Base-by-base conservation (phyloP, 2,797 vertebrate genomes). In the Pteropus rufus region DNA sequence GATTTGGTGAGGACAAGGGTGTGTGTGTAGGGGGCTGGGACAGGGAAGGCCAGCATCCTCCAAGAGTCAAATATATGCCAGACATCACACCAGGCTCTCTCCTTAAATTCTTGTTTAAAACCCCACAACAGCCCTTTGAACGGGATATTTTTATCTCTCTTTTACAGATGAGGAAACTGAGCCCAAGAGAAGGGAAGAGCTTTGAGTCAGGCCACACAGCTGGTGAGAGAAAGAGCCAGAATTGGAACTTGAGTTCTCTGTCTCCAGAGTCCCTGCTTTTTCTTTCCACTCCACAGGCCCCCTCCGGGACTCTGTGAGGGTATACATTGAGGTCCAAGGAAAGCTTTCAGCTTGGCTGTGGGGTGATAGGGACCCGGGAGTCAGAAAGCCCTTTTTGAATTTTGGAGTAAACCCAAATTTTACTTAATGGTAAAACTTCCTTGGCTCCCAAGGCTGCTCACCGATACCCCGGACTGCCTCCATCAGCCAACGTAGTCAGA, bases 91-190 rank as follows among this genome's bases (percentile, higher is more conserved):
- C 14, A 12, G 23, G 11, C 0, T 0, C 31, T 4, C 7, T 7
- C 44, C 77, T 54, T 31, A 2, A 18, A 24, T 9, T 23, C 14
- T 26, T 31, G 54, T 58, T 81, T 46, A 14, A 72, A 70, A 26
- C 16, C 67, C 15, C 12, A 10, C 23, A 0, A 0, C 3, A 16
- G 39, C 24, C 58, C 39, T 60, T 49, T 9, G 60, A 75, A 6
- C 7, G 23, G 46, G n/a, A 5, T 49, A 14, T 21, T n/a, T 91
- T n/a, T 65, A 77, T 70, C 81, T 58, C 39, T 82, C 18, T 39
- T 86, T 85, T 64, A 7, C 84, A 88, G 85, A 89, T 6, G 60
- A 92, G 83, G 83, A 93, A 26, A 79, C 83, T 49, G 76, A 82
- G 76, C 31, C 24, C 15, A 8, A 89, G 60, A 2, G 29, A 36